Conservation (phyloP, 1,140 invertebrate genomes). For the Sinella curviseta region DNA sequence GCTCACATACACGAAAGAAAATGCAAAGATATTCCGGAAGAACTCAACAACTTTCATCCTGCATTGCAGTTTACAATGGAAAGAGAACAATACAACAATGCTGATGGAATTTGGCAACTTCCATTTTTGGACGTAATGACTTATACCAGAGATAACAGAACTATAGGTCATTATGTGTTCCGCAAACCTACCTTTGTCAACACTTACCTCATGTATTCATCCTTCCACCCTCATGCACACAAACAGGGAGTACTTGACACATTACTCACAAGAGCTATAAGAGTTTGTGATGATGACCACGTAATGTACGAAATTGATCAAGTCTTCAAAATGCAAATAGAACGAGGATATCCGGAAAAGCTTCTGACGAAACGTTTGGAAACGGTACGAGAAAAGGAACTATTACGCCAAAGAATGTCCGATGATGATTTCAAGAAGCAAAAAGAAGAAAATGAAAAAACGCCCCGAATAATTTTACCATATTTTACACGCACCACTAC, state of each 20-base stretch:
- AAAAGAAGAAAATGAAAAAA: neutral
- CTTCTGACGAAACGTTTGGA: neutral
- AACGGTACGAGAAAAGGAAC: too few relatives aligned
- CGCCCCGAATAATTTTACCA: neutral
- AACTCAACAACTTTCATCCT: too few relatives aligned
- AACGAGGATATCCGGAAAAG: neutral
- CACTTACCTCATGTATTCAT: neutral
- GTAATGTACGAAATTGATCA: too few relatives aligned
- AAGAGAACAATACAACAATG: constrained; percentile 28
- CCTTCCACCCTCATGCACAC: neutral
- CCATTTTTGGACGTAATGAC: constrained; percentile 46
- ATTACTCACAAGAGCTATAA: neutral
- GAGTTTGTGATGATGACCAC: too few relatives aligned
- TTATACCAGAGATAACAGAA: too few relatives aligned
- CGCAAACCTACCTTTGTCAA: neutral
- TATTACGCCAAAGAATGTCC: neutral
- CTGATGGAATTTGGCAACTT: too few relatives aligned
- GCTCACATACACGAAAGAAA: neutral
- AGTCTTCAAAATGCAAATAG: neutral
- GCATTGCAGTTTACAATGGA: constrained; percentile 30
- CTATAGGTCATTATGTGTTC: too few relatives aligned
- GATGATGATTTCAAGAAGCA: neutral
- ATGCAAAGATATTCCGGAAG: constrained; percentile 6
- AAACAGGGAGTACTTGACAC: neutral
- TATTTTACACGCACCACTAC: neutral